Evolutionary conservation across 2,797 vertebrate genomes (phyloP).

Genomic region (Scyliorhinus canicula): DNA sequence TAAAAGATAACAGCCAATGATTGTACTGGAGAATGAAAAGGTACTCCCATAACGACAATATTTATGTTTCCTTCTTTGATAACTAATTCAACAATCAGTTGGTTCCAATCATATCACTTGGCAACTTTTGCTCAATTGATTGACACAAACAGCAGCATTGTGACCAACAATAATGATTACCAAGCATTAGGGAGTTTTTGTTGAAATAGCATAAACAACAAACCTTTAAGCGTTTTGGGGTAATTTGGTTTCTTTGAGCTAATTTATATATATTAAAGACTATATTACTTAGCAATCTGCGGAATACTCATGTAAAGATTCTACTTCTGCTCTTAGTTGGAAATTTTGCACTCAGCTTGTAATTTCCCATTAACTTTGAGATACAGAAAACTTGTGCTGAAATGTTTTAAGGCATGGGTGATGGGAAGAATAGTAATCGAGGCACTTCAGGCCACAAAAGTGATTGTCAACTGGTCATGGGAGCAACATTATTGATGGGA

Average conservation of each 20-base stretch:
- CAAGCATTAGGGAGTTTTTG: not conserved
- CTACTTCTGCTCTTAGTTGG: not conserved
- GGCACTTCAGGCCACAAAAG: not conserved
- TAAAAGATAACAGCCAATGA: not conserved
- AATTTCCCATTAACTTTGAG: not conserved
- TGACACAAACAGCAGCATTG: not conserved
- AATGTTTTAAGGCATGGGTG: not conserved
- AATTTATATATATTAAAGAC: too few relatives aligned
- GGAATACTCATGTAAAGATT: not conserved
- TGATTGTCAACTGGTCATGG: not conserved
- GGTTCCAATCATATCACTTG: not conserved
- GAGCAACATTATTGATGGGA: not conserved
- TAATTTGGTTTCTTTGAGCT: too few relatives aligned
- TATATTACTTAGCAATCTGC: not conserved
- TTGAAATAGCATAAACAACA: not conserved
- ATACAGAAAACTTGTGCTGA: not conserved
- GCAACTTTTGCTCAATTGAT: not conserved
- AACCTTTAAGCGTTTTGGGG: not conserved
- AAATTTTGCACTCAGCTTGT: not conserved
- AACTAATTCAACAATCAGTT: not conserved
- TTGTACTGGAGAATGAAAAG: not conserved
- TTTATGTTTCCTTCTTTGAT: not conserved
- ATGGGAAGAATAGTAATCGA: not conserved
- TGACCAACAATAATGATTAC: not conserved
- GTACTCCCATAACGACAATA: not conserved